Evolutionary conservation across 2,888 invertebrate genomes (phyloP).

Genomic region (Priocnemis perturbator): DNA sequence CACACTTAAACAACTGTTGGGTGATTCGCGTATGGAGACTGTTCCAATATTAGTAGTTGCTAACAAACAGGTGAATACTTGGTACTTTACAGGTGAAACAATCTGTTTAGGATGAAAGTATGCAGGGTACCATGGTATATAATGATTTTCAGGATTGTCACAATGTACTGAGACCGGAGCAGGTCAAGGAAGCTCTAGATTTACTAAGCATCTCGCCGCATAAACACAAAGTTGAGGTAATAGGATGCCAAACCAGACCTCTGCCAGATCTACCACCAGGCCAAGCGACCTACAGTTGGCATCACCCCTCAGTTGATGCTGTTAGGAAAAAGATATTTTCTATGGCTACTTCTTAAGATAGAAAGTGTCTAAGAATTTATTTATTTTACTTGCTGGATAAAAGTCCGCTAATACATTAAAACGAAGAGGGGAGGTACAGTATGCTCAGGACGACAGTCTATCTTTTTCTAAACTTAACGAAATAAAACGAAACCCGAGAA

Average conservation of each 20-base stretch:
- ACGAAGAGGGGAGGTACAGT: not conserved
- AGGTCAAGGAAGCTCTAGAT: slow-evolving; percentile 72
- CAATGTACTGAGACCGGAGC: slow-evolving; percentile 65
- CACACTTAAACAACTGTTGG: slow-evolving; percentile 70
- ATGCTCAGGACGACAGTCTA: not conserved
- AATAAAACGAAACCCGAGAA: not conserved
- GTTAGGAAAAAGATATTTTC: slow-evolving; percentile 66
- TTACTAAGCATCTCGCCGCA: slow-evolving; percentile 70
- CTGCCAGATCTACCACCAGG: slow-evolving; percentile 47
- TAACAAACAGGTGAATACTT: slow-evolving; percentile 70
- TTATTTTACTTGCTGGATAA: slow-evolving; percentile 37
- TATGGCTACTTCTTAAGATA: slow-evolving; percentile 54
- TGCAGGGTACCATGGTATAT: slow-evolving; percentile 10
- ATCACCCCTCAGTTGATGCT: slow-evolving; percentile 61
- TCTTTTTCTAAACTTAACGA: not conserved
- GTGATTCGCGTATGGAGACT: slow-evolving; percentile 70
- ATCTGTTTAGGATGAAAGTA: not conserved
- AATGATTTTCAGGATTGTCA: slow-evolving; percentile 64
- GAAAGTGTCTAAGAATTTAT: slow-evolving; percentile 25
- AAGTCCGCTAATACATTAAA: slow-evolving; percentile 10
- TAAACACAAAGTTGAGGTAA: slow-evolving; percentile 71
- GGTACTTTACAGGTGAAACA: not conserved
- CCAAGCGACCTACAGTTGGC: slow-evolving; percentile 50
- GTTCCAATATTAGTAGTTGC: slow-evolving; percentile 73
- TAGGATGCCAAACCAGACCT: slow-evolving; percentile 68